Evolutionary conservation across 2,113 vertebrate species (phyloP).

Genomic region (Dipodomys spectabilis): DNA sequence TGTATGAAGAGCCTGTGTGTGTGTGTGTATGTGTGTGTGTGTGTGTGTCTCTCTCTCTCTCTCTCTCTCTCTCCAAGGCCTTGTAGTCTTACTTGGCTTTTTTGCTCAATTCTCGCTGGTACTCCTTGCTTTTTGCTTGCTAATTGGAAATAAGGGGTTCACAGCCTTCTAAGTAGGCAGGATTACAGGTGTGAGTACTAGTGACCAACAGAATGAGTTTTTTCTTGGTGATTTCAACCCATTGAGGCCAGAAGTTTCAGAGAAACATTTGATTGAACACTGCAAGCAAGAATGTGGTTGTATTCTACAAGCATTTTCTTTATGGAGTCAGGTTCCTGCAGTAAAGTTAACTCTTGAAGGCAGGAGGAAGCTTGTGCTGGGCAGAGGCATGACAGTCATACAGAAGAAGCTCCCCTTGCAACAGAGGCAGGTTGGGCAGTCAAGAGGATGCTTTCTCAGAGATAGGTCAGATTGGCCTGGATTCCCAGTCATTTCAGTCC

Average conservation of each 20-base stretch:
- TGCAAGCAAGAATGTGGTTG: not conserved
- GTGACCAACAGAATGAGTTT: not conserved
- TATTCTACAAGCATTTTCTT: not conserved
- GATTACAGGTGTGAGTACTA: no score
- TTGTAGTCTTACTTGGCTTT: no score
- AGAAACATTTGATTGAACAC: not conserved
- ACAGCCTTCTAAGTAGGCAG: no score
- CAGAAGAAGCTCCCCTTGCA: not conserved
- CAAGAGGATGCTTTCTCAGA: not conserved
- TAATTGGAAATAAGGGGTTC: no score
- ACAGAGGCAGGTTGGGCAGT: not conserved
- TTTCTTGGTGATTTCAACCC: conserved; percentile 36
- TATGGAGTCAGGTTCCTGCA: not conserved
- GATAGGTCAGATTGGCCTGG: not conserved
- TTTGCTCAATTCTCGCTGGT: no score
- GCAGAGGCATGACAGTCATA: not conserved
- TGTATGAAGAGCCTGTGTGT: not conserved
- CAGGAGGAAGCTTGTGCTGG: not conserved
- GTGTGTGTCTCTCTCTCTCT: no score
- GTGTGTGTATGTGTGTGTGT: not conserved
- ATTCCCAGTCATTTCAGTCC: not conserved
- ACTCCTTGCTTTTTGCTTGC: no score
- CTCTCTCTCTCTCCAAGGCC: no score
- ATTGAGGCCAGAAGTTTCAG: conserved; percentile 14
- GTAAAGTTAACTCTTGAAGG: conserved; percentile 8